Conservation (phyloP, 1,140 invertebrate species). For the Pseudomyrmex pallidus region DNA sequence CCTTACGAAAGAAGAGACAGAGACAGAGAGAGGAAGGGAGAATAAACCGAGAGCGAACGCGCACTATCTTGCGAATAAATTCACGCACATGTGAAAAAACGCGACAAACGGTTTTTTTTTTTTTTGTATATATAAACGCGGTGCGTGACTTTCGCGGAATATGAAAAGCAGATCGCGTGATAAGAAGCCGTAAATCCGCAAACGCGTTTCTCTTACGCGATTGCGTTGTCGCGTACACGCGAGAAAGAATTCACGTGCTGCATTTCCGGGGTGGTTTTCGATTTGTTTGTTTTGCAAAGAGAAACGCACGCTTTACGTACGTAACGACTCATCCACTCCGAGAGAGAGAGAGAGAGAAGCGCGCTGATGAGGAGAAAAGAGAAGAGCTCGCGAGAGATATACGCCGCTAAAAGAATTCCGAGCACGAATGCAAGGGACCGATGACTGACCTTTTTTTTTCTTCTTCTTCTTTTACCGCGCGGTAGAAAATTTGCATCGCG, state of each 20-base stretch:
- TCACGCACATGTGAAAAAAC: background rate
- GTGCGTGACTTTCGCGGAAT: too few species aligned
- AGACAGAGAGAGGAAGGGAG: too few species aligned
- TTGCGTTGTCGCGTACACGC: background rate
- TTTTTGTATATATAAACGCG: too few species aligned
- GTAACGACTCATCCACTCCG: conserved; percentile 14
- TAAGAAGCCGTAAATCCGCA: background rate
- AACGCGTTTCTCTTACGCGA: background rate
- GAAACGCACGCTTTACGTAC: background rate
- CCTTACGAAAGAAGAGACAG: conserved; percentile 8
- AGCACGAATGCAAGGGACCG: conserved; percentile 8
- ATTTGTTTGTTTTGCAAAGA: conserved; percentile 21
- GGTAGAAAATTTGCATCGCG: conserved; percentile 38
- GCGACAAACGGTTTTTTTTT: background rate
- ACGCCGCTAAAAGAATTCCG: conserved; percentile 25
- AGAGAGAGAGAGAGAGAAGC: background rate
- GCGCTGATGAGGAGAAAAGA: background rate
- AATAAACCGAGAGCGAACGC: background rate
- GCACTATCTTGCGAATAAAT: background rate
- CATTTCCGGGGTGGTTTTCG: background rate
- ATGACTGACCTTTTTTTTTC: conserved; percentile 22
- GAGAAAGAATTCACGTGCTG: background rate
- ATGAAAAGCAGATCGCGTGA: too few species aligned
- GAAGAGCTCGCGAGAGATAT: conserved; percentile 4
- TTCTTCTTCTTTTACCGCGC: too few species aligned